Evolutionary conservation across 2,888 invertebrate genomes (phyloP), one percentile per base, ranked within the genome.

Genomic region (Tinea trinotella): DNA sequence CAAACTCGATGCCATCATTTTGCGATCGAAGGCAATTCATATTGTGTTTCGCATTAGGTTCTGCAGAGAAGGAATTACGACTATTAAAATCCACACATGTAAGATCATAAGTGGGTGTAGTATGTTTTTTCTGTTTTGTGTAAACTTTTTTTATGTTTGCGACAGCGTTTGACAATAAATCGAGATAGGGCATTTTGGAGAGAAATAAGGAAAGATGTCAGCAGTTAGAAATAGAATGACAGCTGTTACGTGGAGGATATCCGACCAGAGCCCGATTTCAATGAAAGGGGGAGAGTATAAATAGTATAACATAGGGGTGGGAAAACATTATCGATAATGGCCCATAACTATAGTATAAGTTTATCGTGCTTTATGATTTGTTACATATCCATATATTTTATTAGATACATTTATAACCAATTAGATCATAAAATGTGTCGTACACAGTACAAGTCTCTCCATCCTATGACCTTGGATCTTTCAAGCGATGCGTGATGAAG

Each of bases 171-270:
- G 50, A 24, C 50, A 50, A 50, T 24, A 50, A 22, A 50, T 50
- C 24, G 50, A 5, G 50, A 50, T 50, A 50, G 24, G 46, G n/a
- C 12, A 13, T 59, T 59, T 61, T 61, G 57, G 60, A 64, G 66
- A 62, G 63, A 62, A 62, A 63, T 63, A 65, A 62, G 62, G 66
- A 71, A 67, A 67, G 70, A 70, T 69, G 74, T 74, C 75, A 68
- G 67, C 68, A 65, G 65, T 67, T 72, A 67, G 72, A 83, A 82
- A 82, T 82, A 80, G 75, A 71, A 66, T 66, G 76, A 78, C 83
- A 84, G 81, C 81, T 82, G 81, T 75, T 74, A 65, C 64, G 63
- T 62, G 61, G 64, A 63, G 69, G 70, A 75, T 72, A 73, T 70
- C 71, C 73, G 67, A 73, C 67, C 66, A 71, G 70, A 71, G 67